Base-by-base conservation (phyloP, 2,888 invertebrate species). In the Xylota sylvarum region DNA sequence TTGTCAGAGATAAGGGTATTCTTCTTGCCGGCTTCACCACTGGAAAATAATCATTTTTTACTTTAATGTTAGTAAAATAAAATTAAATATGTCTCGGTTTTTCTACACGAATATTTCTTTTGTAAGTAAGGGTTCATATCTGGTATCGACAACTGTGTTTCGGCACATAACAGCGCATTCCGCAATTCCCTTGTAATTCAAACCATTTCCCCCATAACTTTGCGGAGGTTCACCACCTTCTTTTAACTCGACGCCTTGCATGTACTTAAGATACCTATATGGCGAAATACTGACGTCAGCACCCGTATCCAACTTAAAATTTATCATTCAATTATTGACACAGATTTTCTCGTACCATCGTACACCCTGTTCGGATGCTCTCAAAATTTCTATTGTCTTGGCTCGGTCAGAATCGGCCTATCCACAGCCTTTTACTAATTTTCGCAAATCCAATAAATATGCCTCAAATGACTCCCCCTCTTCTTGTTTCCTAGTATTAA, bases 401-500 rank as follows among this genome's bases (percentile, higher is more conserved):
- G 23, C 23, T 43, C 81, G 55, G 23, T 76, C 55, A 30, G 79
- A 60, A 32, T 84, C 43, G 1, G 14, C 67, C 69, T 88, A 88
- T 3, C 58, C 70, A 70, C 87, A 87, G 58, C 35, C 23, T 17
- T 70, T 72, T 7, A 88, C 77, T n/a, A 88, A 52, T 70, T 83
- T 88, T 69, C 85, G 87, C 12, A 88, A 88, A 62, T 83, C 64
- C 77, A 86, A 87, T 10, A 89, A 37, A 85, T 88, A 89, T 32
- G 69, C 67, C 19, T 87, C 81, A 64, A 89, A 88, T 0, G 85
- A 62, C 60, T 89, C 23, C 23, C 23, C 88, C 7, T 60, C 23
- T 56, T 52, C 37, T 67, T 88, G 82, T 48, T 62, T 72, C 23
- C 77, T 50, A 14, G 32, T 32, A 32, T 32, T 32, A 6, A 32